Evolutionary conservation across 2,888 invertebrate species (phyloP), one percentile per base, ranked within the genome.

Genomic region (Erpobdella octoculata): DNA sequence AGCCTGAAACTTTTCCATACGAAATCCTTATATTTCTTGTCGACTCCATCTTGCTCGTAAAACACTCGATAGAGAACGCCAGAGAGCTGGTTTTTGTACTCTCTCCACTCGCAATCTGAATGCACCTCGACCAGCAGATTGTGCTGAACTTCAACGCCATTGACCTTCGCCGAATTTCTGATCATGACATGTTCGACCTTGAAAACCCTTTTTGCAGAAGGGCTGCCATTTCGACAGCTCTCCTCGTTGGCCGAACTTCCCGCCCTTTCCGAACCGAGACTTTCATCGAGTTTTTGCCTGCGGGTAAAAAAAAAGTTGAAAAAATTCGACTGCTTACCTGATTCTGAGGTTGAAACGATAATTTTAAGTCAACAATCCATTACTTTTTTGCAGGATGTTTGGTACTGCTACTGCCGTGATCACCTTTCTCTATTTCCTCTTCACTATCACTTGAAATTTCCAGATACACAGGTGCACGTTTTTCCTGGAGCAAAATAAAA

Each of bases 381-480:
- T 62, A 33, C 62, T 62, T 62, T 33, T 31, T 4, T 6, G 35
- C n/a, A 31, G 35, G 62, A 62, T 41, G 46, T 15, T 41, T 15
- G 12, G 46, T 41, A 15, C 46, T 41, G n/a, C 12, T n/a, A 41
- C 46, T 15, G 46, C 12, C 12, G 46, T 15, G 12, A 41, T 12
- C 12, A 12, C 46, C n/a, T 41, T 15, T 41, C 12, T 41, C n/a
- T 41, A 12, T 62, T 28, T 62, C 62, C 8, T 62, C 62, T 62
- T 62, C 62, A 62, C 62, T 62, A n/a, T 62, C 62, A 62, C 62
- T 62, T 9, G 62, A 62, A 9, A 62, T 62, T 35, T 62, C 62
- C 28, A 62, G 35, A 31, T 31, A 62, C n/a, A 33, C 62, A 53
- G 8, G 8, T 8, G 53, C 28, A 25, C 21, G 53, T 25, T 1